phyloP scores from a whole-genome alignment of 1,140 invertebrate species.

The Ceratina calcarata region DNA sequence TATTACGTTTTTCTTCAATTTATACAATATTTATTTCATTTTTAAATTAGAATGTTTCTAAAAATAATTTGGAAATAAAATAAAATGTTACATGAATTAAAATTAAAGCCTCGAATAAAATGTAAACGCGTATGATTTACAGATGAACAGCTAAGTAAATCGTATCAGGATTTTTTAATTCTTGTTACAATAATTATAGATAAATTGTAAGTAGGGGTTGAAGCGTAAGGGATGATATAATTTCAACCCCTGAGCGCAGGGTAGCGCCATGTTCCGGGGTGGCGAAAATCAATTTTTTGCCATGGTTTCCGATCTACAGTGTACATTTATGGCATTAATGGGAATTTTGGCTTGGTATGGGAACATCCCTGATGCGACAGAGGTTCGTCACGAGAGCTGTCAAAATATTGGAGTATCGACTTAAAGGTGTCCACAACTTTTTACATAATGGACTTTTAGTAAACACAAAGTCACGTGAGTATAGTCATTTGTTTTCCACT shows the following conservation, averaged over 20 bases:
- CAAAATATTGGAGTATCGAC: slow-evolving; percentile 42
- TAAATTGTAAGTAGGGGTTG: no score
- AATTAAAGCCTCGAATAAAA: no score
- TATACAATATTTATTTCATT: neutral
- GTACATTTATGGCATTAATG: slow-evolving; percentile 22
- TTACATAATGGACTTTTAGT: slow-evolving; percentile 39
- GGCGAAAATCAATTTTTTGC: neutral
- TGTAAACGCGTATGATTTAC: neutral
- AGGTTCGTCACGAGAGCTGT: slow-evolving; percentile 36
- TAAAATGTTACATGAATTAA: neutral
- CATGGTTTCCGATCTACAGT: slow-evolving; percentile 6
- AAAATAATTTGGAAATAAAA: neutral
- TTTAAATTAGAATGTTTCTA: no score
- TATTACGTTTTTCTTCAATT: no score
- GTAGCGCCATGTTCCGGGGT: neutral
- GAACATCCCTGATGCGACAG: slow-evolving; percentile 29
- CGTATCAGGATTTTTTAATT: neutral
- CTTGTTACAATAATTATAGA: neutral
- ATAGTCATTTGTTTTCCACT: neutral
- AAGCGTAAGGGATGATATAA: neutral
- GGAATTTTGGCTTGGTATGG: slow-evolving; percentile 36
- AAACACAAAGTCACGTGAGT: slow-evolving; percentile 29
- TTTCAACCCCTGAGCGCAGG: neutral
- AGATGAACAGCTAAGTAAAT: neutral
- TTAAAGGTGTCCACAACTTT: slow-evolving; percentile 25